phyloP scores from a whole-genome alignment of 2,113 vertebrate genomes.

The Anhinga rufa region DNA sequence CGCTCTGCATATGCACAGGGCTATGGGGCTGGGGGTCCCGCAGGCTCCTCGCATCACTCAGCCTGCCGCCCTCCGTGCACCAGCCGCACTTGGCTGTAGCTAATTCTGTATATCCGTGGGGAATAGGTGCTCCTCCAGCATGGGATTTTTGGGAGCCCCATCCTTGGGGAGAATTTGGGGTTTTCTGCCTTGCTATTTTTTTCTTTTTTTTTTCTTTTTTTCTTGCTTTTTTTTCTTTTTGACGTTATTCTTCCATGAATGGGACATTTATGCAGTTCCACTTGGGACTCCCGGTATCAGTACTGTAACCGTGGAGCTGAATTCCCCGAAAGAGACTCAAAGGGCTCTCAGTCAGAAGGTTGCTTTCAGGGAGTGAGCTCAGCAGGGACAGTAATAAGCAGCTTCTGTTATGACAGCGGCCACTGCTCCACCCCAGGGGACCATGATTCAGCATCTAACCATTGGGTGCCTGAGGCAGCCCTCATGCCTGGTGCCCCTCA shows the following conservation, averaged over 20 bases:
- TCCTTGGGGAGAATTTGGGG: neutral
- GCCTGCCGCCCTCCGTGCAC: neutral
- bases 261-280: neutral
- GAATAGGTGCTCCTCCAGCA: neutral
- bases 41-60: accelerated
- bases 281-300: neutral
- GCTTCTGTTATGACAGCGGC: slow-evolving; percentile 25
- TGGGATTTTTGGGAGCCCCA: neutral
- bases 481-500: accelerated
- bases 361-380: neutral
- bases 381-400: neutral
- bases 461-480: neutral
- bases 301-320: neutral
- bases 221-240: neutral
- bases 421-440: too few species aligned
- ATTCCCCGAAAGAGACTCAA: slow-evolving; percentile 27
- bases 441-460: accelerated
- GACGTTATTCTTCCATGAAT: neutral
- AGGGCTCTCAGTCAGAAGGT: neutral
- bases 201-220: accelerated
- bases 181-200: neutral
- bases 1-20: accelerated
- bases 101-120: accelerated
- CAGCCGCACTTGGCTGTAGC: accelerated
- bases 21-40: neutral